Percentiles rank a stretch among this genome's conserved stretches.
These are phyloP conservation scores for Drosophila borborema DNA, from an alignment of 2,888 invertebrate species.

Conservation along the genomic window DNA sequence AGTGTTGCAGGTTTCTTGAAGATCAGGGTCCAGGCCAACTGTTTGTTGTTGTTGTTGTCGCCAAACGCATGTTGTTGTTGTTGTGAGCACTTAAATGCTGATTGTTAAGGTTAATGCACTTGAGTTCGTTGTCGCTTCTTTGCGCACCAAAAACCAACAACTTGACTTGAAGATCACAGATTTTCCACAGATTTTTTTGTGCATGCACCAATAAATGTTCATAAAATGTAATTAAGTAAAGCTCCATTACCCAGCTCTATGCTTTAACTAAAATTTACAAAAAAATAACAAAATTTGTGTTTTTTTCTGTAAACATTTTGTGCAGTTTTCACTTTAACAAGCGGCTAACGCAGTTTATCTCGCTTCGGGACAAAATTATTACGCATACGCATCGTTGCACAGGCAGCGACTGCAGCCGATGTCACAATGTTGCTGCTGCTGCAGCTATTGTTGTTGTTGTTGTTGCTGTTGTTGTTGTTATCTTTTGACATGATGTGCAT, in stretches of 20 bases:
- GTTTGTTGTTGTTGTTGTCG: constrained; percentile 66
- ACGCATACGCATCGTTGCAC: constrained; percentile 74
- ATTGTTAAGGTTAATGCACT: constrained; percentile 82
- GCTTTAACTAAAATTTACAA: constrained; percentile 14
- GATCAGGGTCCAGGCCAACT: constrained; percentile 77
- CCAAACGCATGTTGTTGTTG: constrained; percentile 70
- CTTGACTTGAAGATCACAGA: constrained; percentile 52
- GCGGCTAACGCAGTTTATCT: constrained; percentile 25
- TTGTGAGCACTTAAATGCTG: constrained; percentile 73
- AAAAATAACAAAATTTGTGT: background rate
- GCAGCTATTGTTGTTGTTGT: background rate
- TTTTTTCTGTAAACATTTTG: constrained; percentile 14
- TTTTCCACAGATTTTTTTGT: constrained; percentile 47
- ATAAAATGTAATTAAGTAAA: constrained; percentile 50
- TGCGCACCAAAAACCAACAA: constrained; percentile 62
- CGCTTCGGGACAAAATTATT: constrained; percentile 60
- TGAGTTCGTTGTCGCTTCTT: constrained; percentile 82
- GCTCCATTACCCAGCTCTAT: constrained; percentile 14
- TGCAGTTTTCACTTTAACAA: constrained; percentile 61
- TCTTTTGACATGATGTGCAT: constrained; percentile 42
- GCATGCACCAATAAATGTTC: constrained; percentile 64
- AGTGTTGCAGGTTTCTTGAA: constrained; percentile 78
- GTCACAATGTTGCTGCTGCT: constrained; percentile 22
- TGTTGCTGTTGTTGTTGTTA: constrained; percentile 3
- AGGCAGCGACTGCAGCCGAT: constrained; percentile 21